phyloP scores from a whole-genome alignment of 2,888 invertebrate genomes.

The Euclidia mi region DNA sequence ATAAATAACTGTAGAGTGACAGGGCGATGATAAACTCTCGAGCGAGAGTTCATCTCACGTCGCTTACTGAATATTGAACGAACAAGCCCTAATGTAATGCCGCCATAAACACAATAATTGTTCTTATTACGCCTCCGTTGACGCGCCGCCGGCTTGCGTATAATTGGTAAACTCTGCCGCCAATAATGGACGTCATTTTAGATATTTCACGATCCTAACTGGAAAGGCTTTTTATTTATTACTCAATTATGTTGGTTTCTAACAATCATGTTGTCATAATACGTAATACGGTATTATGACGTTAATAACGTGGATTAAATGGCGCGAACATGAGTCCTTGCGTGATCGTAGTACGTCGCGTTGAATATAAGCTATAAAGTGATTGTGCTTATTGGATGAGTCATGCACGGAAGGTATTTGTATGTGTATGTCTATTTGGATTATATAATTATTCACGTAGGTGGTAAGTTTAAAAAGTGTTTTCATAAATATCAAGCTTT shows the following conservation, averaged over 20 bases:
- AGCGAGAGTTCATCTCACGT: conserved; percentile 84
- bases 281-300: background rate
- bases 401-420: too few species aligned
- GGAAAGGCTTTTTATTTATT: background rate
- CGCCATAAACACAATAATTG: conserved; percentile 55
- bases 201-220: conserved; percentile 15
- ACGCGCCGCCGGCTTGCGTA: conserved; percentile 7
- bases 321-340: too few species aligned
- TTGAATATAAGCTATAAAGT: too few species aligned
- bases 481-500: too few species aligned
- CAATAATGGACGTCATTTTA: conserved; percentile 29
- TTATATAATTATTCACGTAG: too few species aligned
- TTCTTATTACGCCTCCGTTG: conserved; percentile 45
- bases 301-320: background rate
- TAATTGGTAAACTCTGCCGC: conserved; percentile 37
- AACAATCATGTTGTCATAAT: background rate
- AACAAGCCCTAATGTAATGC: conserved; percentile 71
- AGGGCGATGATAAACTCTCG: conserved; percentile 87
- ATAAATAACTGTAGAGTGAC: conserved; percentile 89
- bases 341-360: too few species aligned
- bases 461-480: too few species aligned
- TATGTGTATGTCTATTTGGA: too few species aligned
- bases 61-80: conserved; percentile 85
- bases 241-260: too few species aligned
- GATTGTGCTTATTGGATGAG: too few species aligned